Percentiles rank a stretch among this genome's conserved stretches.
Evolutionary conservation across 2,113 vertebrate species (phyloP).

Genomic region (Pelmatolapia mariae): DNA sequence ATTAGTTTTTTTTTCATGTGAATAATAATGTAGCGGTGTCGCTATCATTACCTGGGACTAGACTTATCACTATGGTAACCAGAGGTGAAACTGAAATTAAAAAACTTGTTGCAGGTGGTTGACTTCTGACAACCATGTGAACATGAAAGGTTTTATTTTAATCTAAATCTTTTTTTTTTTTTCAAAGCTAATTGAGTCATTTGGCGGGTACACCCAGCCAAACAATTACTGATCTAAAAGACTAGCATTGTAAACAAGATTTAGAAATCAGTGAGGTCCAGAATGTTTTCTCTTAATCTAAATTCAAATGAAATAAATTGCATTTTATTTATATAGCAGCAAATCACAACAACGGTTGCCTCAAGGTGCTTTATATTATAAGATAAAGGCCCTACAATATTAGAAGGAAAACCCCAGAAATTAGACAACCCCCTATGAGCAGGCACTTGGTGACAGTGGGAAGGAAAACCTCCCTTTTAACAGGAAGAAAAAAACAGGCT

Average conservation of each 20-base stretch:
- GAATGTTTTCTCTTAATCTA: not conserved
- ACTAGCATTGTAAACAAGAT: not conserved
- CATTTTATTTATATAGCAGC: not conserved
- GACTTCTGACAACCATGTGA: not conserved
- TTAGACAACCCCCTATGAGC: not conserved
- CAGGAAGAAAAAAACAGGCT: not conserved
- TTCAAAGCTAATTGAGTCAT: not conserved
- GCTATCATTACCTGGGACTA: not conserved
- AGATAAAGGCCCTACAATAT: not conserved
- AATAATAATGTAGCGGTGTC: accelerated
- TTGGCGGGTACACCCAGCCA: not conserved
- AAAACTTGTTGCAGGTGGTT: not conserved
- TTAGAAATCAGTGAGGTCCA: not conserved
- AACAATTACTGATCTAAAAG: not conserved
- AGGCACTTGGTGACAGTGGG: not conserved
- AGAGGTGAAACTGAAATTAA: not conserved
- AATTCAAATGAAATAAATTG: not conserved
- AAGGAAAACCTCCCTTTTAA: accelerated
- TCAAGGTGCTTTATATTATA: not conserved
- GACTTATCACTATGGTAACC: not conserved
- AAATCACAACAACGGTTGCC: not conserved
- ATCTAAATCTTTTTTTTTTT: not conserved
- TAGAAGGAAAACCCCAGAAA: not conserved
- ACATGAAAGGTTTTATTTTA: not conserved
- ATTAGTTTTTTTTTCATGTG: not conserved